phyloP scores from a whole-genome alignment of 2,113 vertebrate genomes.

The Tachycineta bicolor region DNA sequence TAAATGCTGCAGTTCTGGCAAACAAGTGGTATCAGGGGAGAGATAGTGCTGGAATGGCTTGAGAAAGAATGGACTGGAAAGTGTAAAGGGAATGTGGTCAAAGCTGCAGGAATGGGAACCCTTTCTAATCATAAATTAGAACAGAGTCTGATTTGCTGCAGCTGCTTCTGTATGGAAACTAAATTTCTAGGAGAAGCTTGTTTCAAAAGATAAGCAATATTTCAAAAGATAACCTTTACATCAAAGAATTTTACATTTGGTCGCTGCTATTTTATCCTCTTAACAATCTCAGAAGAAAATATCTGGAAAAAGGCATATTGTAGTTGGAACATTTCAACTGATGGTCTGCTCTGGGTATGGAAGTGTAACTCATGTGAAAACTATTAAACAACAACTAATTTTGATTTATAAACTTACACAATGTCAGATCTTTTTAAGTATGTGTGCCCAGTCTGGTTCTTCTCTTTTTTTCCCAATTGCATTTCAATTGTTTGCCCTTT shows the following conservation, averaged over 20 bases:
- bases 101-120: background rate
- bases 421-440: background rate
- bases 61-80: background rate
- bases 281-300: background rate
- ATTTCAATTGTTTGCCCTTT: background rate
- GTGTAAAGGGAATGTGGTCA: background rate
- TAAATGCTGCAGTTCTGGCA: background rate
- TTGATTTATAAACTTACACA: background rate
- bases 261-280: background rate
- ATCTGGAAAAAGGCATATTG: background rate
- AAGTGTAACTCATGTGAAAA: background rate
- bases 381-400: background rate
- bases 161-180: background rate
- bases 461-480: background rate
- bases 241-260: background rate
- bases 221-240: background rate
- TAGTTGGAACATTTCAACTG: background rate
- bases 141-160: background rate
- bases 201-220: conserved; percentile 9
- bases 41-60: background rate
- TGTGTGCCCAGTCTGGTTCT: background rate
- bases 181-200: background rate
- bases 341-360: background rate
- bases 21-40: background rate
- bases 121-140: background rate